Percentiles rank a stretch among this genome's conserved stretches.
Evolutionary conservation across 2,888 invertebrate genomes (phyloP).

Genomic region (Nesidiocoris tenuis): DNA sequence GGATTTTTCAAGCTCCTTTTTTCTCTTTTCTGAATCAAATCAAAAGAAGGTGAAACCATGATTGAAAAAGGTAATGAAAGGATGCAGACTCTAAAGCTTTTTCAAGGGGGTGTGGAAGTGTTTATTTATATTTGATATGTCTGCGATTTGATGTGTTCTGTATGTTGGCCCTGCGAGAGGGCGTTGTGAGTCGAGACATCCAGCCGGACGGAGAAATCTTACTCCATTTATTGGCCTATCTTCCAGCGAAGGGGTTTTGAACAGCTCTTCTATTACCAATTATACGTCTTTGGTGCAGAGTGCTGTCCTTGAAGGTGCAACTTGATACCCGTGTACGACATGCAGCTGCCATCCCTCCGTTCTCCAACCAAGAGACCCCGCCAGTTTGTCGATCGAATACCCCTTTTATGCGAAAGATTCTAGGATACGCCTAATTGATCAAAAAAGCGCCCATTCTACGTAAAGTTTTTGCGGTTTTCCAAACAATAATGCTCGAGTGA

Average conservation of each 20-base stretch:
- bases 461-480: conserved; percentile 10
- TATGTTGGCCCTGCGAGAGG: conserved; percentile 20
- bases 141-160: conserved; percentile 6
- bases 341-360: conserved; percentile 17
- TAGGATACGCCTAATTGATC: conserved; percentile 27
- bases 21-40: background rate
- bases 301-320: conserved; percentile 24
- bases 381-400: background rate
- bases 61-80: background rate
- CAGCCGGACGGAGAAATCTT: conserved; percentile 10
- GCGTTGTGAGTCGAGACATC: conserved; percentile 22
- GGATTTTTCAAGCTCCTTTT: background rate
- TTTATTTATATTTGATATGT: conserved; percentile 43
- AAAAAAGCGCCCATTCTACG: conserved; percentile 19
- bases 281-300: conserved; percentile 21
- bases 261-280: conserved; percentile 37
- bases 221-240: conserved; percentile 37
- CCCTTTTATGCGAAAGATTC: conserved; percentile 10
- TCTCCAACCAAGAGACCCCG: no score
- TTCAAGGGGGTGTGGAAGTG: conserved; percentile 26
- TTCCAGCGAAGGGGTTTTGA: background rate
- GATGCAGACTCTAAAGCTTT: background rate
- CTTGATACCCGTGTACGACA: conserved; percentile 36
- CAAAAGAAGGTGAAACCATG: background rate
- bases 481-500: background rate